A percentile compares a stretch with the other conserved stretches of the same genome.
phyloP scores from a whole-genome alignment of 1,140 invertebrate species.

The Caenorhabditis tropicalis region DNA sequence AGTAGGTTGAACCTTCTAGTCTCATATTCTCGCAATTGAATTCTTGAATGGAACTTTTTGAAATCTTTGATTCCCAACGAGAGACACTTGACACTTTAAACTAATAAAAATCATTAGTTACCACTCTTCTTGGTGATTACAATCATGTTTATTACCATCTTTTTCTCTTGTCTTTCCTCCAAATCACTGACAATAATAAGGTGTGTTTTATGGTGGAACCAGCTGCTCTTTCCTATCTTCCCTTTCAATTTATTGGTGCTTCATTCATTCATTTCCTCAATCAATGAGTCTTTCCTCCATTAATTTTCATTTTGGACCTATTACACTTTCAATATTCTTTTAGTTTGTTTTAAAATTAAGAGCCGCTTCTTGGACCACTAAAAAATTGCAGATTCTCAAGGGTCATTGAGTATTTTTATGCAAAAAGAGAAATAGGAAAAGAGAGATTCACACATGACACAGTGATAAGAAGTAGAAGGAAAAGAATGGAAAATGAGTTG shows the following conservation, averaged over 20 bases:
- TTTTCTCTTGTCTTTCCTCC: background rate
- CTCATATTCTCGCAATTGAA: too few species aligned
- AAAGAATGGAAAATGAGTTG: conserved; percentile 10
- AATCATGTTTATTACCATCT: conserved; percentile 24
- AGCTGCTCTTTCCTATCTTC: background rate
- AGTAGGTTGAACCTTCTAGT: too few species aligned
- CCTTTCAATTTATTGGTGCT: background rate
- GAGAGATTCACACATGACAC: conserved; percentile 12
- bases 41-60: background rate
- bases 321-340: too few species aligned
- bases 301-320: background rate
- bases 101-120: background rate
- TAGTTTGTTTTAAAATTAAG: conserved; percentile 5
- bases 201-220: conserved; percentile 25
- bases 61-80: background rate
- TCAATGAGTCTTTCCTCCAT: background rate
- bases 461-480: conserved; percentile 14
- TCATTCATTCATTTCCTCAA: background rate
- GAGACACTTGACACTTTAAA: conserved; percentile 5
- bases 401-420: conserved; percentile 35
- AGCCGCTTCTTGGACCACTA: conserved; percentile 23
- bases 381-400: conserved; percentile 33
- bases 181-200: background rate
- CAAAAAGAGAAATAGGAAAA: background rate
- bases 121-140: background rate